Evolutionary conservation across 2,888 invertebrate species (phyloP).

Genomic region (Meloe dianella): DNA sequence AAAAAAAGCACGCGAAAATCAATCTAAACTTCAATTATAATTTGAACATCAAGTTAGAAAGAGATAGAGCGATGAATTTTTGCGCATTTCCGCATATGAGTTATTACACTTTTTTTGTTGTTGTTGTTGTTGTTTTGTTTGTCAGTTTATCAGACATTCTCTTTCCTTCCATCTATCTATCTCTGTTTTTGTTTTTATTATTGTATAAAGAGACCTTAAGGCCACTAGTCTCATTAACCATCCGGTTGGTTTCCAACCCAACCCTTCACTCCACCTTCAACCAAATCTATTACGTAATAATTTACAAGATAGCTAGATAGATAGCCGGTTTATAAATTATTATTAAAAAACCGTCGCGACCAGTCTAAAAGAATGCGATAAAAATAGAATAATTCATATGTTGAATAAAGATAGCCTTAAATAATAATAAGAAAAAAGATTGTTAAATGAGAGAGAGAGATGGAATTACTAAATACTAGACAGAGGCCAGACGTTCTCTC

Average conservation of each 20-base stretch:
- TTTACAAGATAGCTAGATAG: not conserved
- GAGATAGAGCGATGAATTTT: not conserved
- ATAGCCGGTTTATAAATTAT: constrained; percentile 21
- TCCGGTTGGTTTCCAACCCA: not conserved
- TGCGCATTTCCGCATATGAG: constrained; percentile 8
- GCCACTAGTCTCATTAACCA: not conserved
- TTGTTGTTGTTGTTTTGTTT: no score
- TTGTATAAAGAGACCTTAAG: not conserved
- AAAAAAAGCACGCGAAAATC: no score
- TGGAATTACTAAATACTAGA: constrained; percentile 25
- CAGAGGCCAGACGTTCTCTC: constrained; percentile 31
- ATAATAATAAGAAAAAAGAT: not conserved
- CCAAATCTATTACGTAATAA: constrained; percentile 25
- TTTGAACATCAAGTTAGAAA: not conserved
- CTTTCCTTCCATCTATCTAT: no score
- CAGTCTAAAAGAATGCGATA: constrained; percentile 25
- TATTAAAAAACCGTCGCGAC: constrained; percentile 27
- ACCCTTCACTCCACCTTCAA: not conserved
- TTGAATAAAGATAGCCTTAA: not conserved
- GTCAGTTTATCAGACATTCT: not conserved
- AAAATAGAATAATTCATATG: constrained; percentile 21
- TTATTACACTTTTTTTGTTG: no score
- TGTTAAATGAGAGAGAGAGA: constrained; percentile 13
- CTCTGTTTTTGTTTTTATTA: not conserved
- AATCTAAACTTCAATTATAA: no score